phyloP scores from a whole-genome alignment of 30 jellyfish, hydroid and myxozoan species.

The Turritopsis dohrnii region DNA sequence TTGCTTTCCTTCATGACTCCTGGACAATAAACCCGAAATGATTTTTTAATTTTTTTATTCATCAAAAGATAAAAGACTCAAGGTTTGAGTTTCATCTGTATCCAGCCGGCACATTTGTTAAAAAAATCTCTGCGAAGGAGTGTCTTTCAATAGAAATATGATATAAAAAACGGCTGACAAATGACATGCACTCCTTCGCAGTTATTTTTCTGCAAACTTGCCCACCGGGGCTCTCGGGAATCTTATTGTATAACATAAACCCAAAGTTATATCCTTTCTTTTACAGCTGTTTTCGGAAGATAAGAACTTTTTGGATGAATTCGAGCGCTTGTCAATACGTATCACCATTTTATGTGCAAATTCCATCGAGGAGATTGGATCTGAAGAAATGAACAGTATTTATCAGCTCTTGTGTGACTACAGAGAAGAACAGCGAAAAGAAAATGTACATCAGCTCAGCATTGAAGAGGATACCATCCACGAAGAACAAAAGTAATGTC shows the following conservation, averaged over 20 bases:
- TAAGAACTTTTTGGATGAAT: slow-evolving; percentile 1
- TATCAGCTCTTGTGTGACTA: background rate
- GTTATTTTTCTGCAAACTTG: too few species aligned
- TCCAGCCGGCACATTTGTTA: background rate
- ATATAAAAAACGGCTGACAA: too few species aligned
- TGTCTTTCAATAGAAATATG: too few species aligned
- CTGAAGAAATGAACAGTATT: background rate
- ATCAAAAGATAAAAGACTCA: too few species aligned
- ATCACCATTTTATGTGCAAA: slow-evolving; percentile 6
- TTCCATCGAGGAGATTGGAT: background rate
- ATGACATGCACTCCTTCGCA: too few species aligned
- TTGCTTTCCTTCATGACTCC: too few species aligned
- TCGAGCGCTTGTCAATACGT: background rate
- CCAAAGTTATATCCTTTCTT: background rate
- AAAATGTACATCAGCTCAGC: background rate
- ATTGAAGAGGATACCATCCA: background rate
- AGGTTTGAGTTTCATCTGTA: too few species aligned
- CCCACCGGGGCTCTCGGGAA: too few species aligned
- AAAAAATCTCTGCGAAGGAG: too few species aligned
- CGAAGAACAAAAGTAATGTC: background rate
- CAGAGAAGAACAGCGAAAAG: background rate
- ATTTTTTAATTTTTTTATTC: too few species aligned
- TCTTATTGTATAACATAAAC: too few species aligned
- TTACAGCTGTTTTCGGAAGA: background rate
- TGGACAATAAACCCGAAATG: too few species aligned